These are phyloP conservation scores for Drosophila sp. DNA, from an alignment of 1,140 invertebrate species.

Conservation along the genomic window DNA sequence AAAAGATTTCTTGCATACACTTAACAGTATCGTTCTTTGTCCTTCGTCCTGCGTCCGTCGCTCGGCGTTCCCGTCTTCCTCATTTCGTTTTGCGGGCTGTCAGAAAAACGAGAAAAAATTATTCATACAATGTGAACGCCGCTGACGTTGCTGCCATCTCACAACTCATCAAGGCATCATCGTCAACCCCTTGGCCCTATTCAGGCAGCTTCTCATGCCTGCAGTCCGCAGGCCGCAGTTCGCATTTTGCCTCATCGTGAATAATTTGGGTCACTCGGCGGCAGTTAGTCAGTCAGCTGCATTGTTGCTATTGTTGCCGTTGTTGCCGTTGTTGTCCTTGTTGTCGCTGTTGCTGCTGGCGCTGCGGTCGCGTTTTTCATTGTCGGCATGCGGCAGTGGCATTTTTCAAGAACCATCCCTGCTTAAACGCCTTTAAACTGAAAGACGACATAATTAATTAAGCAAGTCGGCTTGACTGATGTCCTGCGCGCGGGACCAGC, in stretches of 20 bases:
- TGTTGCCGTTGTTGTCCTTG: conserved; percentile 43
- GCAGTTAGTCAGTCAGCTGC: conserved; percentile 78
- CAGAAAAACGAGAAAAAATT: conserved; percentile 64
- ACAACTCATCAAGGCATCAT: conserved; percentile 43
- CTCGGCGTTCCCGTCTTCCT: not conserved
- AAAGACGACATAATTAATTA: conserved; percentile 84
- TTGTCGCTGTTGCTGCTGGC: conserved; percentile 29
- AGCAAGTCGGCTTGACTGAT: conserved; percentile 77
- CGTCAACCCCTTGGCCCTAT: conserved; percentile 17
- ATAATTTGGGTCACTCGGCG: conserved; percentile 81
- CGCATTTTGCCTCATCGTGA: conserved; percentile 55
- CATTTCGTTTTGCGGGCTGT: conserved; percentile 44
- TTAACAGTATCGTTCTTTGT: conserved; percentile 17
- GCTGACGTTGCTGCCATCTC: conserved; percentile 38
- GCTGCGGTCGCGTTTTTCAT: conserved; percentile 80
- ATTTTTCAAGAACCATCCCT: conserved; percentile 69
- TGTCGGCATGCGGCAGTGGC: conserved; percentile 78
- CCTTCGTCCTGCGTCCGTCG: not conserved
- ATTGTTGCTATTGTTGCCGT: conserved; percentile 63
- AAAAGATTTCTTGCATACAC: conserved; percentile 45
- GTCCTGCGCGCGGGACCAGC: conserved; percentile 43
- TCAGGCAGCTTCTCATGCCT: conserved; percentile 3
- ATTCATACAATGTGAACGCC: conserved; percentile 46
- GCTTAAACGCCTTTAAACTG: conserved; percentile 80
- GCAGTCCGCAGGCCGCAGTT: conserved; percentile 14